Percentiles rank a stretch among this genome's conserved stretches.
These are phyloP conservation scores for Condylostylus longicornis DNA, from an alignment of 1,140 invertebrate species.

Conservation along the genomic window DNA sequence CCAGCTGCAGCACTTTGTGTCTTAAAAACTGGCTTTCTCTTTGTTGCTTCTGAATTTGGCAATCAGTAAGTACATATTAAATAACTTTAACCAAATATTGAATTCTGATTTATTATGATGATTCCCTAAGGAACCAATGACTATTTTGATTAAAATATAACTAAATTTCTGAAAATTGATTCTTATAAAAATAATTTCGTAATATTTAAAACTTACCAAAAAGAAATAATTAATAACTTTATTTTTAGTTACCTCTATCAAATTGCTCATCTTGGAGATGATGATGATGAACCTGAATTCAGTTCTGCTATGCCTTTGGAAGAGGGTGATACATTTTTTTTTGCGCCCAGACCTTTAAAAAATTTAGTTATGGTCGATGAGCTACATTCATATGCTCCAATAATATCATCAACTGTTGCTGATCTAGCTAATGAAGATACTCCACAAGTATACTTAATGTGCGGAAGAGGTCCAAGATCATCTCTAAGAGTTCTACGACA, in stretches of 20 bases:
- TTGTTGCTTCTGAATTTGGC: constrained; percentile 97
- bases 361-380: constrained; percentile 98
- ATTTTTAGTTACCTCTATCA: constrained; percentile 84
- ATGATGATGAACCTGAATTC: constrained; percentile 98
- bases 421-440: constrained; percentile 94
- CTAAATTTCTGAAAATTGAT: background rate
- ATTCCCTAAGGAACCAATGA: constrained; percentile 2
- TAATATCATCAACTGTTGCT: constrained; percentile 60
- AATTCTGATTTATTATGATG: background rate
- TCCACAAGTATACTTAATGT: constrained; percentile 91
- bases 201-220: constrained; percentile 12
- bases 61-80: constrained; percentile 76
- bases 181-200: constrained; percentile 2
- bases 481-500: constrained; percentile 86
- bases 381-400: constrained; percentile 91
- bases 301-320: constrained; percentile 96
- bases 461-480: constrained; percentile 88
- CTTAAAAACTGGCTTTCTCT: constrained; percentile 95
- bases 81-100: background rate
- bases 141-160: background rate
- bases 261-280: constrained; percentile 97
- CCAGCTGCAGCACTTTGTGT: constrained; percentile 94
- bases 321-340: constrained; percentile 99
- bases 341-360: constrained; percentile 81
- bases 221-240: constrained; percentile 3